Base-by-base conservation (phyloP, 2,888 invertebrate genomes). In the Synanthedon andrenaeformis region DNA sequence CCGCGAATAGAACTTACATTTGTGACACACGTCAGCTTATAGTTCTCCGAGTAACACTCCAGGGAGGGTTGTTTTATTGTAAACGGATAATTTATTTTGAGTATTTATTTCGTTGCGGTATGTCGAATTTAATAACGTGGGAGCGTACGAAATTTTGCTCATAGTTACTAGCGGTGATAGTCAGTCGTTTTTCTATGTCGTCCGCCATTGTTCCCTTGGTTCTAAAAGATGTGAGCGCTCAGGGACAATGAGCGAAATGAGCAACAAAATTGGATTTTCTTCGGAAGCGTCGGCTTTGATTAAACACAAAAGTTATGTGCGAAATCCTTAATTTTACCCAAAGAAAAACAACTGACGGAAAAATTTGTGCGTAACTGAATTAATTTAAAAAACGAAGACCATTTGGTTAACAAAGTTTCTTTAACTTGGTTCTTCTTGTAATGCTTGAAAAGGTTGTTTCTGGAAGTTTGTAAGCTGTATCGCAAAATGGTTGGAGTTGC, bases 41-140 rank as follows among this genome's bases (percentile, higher is more conserved):
- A 35, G 50, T 56, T 57, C 56, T 62, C 64, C 61, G 63, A 67
- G 69, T 62, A 62, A 61, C 68, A 69, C 60, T 72, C 61, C 59
- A 62, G 64, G 66, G 61, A 72, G 72, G 76, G 76, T 75, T 80
- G 74, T 80, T 84, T 84, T 87, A 86, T 86, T 87, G 80, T 79
- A 79, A 82, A 75, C 79, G 80, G 81, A 81, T 84, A 85, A 85
- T 84, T 81, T 83, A 84, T 85, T 83, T 80, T 63, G 74, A 76
- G 77, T 82, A 83, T 85, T 84, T 86, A 81, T 86, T 79, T 78
- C 70, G 76, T 67, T 74, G 76, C 69, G 73, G 76, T 68, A 70
- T 71, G 69, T 64, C 69, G 70, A 67, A 74, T 75, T 76, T 76
- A 78, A 79, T 78, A 81, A 66, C 65, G 74, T 79, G 19, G 12